phyloP scores from a whole-genome alignment of 2,888 invertebrate species.

The Encarsia formosa region DNA sequence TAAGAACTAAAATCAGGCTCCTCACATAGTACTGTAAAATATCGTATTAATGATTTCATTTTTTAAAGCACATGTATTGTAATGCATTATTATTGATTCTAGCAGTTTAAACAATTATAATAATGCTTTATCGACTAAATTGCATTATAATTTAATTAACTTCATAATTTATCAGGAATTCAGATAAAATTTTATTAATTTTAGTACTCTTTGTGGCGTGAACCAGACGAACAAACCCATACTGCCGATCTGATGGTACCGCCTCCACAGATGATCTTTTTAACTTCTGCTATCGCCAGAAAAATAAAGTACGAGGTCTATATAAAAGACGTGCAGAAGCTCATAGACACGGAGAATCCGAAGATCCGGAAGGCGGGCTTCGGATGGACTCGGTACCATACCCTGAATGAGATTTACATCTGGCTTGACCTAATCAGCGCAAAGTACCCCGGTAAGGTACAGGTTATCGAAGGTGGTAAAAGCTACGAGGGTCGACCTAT shows the following conservation, averaged over 20 bases:
- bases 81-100: too few relatives aligned
- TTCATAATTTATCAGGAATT: too few relatives aligned
- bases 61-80: too few relatives aligned
- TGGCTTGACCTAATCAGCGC: conserved; percentile 56
- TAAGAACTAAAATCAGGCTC: too few relatives aligned
- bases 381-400: conserved; percentile 60
- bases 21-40: too few relatives aligned
- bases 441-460: conserved; percentile 44
- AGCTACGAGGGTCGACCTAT: conserved; percentile 28
- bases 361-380: conserved; percentile 40
- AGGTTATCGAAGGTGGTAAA: conserved; percentile 23
- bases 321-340: conserved; percentile 60
- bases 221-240: background rate
- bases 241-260: conserved; percentile 60
- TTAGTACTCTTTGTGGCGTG: background rate
- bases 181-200: background rate
- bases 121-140: too few relatives aligned
- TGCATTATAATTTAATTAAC: too few relatives aligned
- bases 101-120: too few relatives aligned
- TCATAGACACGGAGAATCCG: conserved; percentile 37
- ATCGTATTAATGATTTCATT: too few relatives aligned
- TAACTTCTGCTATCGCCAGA: conserved; percentile 47
- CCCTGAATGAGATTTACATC: conserved; percentile 55
- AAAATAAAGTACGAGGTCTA: conserved; percentile 50
- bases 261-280: conserved; percentile 54